These are phyloP conservation scores for Agrotis exclamationis DNA, from an alignment of 2,888 invertebrate genomes.

Conservation along the genomic window DNA sequence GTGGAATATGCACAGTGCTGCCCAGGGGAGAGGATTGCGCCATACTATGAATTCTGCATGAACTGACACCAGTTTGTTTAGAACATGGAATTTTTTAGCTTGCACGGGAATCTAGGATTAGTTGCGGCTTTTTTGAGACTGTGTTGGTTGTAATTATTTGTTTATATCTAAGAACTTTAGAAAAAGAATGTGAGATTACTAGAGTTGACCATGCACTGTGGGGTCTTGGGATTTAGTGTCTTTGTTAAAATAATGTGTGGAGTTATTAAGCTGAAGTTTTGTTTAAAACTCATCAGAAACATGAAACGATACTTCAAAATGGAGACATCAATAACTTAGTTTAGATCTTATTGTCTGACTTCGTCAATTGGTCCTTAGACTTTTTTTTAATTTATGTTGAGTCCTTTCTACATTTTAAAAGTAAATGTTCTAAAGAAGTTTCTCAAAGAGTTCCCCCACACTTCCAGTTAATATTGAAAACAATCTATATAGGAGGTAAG, in stretches of 20 bases:
- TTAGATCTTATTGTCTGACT: background rate
- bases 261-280: background rate
- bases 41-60: conserved; percentile 73
- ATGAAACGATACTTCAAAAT: background rate
- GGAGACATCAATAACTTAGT: background rate
- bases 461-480: conserved; percentile 3
- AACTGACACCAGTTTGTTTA: conserved; percentile 60
- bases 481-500: background rate
- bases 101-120: conserved; percentile 6
- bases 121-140: background rate
- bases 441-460: background rate
- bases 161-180: background rate
- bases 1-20: conserved; percentile 10
- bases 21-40: conserved; percentile 70
- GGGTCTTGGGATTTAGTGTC: background rate
- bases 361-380: background rate
- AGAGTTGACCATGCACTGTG: too few species aligned
- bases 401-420: background rate
- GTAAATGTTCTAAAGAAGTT: too few species aligned
- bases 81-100: conserved; percentile 67
- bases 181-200: background rate
- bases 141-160: background rate
- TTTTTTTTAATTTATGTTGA: background rate
- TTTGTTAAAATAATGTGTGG: too few species aligned
- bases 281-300: background rate